Evolutionary conservation across 2,888 invertebrate genomes (phyloP).

Genomic region (Hanleya hanleyi): DNA sequence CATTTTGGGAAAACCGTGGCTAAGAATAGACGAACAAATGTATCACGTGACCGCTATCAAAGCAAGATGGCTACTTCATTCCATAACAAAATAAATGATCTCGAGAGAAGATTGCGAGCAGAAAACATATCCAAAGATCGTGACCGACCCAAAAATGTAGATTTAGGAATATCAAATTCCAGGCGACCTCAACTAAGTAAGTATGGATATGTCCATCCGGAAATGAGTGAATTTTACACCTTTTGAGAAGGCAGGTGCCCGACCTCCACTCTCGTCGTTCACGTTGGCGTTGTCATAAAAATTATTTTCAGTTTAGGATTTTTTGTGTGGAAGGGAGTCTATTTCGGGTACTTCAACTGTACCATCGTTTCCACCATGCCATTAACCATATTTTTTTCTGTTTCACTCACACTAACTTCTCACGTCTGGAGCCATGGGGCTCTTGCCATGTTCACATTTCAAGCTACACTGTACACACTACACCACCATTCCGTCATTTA

Average conservation of each 20-base stretch:
- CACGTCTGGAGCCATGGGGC: too few species aligned
- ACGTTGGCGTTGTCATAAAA: too few species aligned
- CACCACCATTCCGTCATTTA: too few species aligned
- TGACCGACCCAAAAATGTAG: constrained; percentile 75
- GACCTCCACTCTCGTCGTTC: too few species aligned
- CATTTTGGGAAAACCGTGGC: constrained; percentile 4
- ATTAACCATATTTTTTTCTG: too few species aligned
- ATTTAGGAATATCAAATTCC: constrained; percentile 73
- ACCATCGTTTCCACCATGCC: too few species aligned
- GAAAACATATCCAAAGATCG: constrained; percentile 80
- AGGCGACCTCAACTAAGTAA: constrained; percentile 78
- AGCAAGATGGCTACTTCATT: constrained; percentile 74
- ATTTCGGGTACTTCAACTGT: too few species aligned
- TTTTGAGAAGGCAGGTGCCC: not conserved
- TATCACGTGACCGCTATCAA: not conserved
- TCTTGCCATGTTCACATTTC: too few species aligned
- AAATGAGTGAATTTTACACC: not conserved
- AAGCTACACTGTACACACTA: too few species aligned
- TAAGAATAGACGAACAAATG: not conserved
- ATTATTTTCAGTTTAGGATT: too few species aligned
- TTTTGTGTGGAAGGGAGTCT: too few species aligned
- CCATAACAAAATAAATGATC: constrained; percentile 86
- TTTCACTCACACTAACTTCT: too few species aligned
- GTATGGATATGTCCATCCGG: not conserved
- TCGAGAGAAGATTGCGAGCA: constrained; percentile 86